A percentile compares a stretch with the other conserved stretches of the same genome.
Evolutionary conservation across 2,797 vertebrate genomes (phyloP).

Genomic region (Monodelphis domestica): DNA sequence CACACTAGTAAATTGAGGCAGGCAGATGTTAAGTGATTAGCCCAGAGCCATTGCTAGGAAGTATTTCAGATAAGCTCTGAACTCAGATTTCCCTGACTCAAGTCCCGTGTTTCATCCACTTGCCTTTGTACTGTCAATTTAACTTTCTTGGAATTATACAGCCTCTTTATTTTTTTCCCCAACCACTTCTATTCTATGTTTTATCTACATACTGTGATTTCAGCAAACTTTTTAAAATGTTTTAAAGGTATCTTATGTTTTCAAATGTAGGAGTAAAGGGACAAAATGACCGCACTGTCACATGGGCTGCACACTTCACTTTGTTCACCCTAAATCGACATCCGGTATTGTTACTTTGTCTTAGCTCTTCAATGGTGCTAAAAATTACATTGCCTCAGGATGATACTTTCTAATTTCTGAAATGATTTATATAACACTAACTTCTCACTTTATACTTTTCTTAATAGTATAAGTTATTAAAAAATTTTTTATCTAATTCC

Average conservation of each 20-base stretch:
- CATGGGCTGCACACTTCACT: conserved; percentile 22
- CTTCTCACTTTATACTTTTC: conserved; percentile 85
- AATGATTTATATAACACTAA: conserved; percentile 73
- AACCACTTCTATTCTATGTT: conserved; percentile 45
- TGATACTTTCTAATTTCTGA: conserved; percentile 78
- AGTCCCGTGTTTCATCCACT: not conserved
- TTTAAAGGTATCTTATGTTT: conserved; percentile 23
- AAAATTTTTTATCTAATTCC: conserved; percentile 71
- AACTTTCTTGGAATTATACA: conserved; percentile 68
- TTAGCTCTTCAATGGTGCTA: conserved; percentile 86
- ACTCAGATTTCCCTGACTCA: not conserved
- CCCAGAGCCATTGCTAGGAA: not conserved
- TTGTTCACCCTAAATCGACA: not conserved
- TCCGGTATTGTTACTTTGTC: conserved; percentile 71
- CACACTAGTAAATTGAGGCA: not conserved
- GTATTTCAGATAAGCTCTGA: not conserved
- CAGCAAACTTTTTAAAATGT: conserved; percentile 58
- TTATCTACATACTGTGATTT: conserved; percentile 66
- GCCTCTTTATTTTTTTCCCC: conserved; percentile 40
- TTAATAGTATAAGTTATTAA: conserved; percentile 86
- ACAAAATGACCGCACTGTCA: conserved; percentile 37
- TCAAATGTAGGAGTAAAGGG: conserved; percentile 54
- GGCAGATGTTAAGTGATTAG: not conserved
- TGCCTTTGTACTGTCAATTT: too few species aligned
- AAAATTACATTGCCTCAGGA: conserved; percentile 73